Percentiles rank a stretch among this genome's conserved stretches.
These are phyloP conservation scores for Macrochelys suwanniensis DNA, from an alignment of 2,797 vertebrate genomes.

Conservation along the genomic window DNA sequence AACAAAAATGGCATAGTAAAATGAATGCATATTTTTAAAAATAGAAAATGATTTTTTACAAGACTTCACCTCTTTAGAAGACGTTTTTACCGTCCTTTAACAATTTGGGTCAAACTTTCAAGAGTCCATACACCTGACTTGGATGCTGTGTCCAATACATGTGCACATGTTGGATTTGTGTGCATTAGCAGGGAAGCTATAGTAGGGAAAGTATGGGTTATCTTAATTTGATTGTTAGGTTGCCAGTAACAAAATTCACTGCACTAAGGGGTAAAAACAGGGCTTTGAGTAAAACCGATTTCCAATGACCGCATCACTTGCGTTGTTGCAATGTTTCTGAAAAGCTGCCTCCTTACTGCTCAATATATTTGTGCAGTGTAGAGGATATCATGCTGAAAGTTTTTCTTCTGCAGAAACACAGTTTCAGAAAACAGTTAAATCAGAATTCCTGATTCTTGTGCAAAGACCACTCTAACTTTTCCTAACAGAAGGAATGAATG, in stretches of 20 bases:
- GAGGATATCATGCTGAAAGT: background rate
- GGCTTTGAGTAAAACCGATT: background rate
- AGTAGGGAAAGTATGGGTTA: background rate
- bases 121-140: accelerated
- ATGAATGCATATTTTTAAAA: background rate
- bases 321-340: background rate
- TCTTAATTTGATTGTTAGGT: background rate
- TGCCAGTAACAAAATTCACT: background rate
- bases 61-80: background rate
- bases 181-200: background rate
- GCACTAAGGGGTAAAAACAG: background rate
- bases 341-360: background rate
- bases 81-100: background rate
- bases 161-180: background rate
- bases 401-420: background rate
- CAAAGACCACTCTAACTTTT: no score
- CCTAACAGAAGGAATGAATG: no score
- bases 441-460: no score
- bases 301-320: background rate
- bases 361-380: background rate
- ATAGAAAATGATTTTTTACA: background rate
- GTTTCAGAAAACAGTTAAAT: background rate
- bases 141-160: background rate
- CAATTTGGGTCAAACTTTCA: background rate
- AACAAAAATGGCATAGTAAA: background rate